These are phyloP conservation scores for Eulithis testata DNA, from an alignment of 2,888 invertebrate species.

Conservation along the genomic window DNA sequence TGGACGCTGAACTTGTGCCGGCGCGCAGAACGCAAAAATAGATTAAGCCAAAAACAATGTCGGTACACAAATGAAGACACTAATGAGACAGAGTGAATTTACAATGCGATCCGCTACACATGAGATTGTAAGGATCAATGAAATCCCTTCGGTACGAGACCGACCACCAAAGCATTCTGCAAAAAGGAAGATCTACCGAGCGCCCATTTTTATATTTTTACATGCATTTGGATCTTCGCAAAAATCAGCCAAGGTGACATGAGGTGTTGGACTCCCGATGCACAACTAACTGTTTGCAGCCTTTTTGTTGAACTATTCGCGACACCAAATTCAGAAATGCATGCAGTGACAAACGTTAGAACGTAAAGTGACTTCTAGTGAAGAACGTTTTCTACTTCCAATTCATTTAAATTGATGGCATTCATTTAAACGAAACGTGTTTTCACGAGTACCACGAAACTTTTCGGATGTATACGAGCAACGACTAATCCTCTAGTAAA, in stretches of 20 bases:
- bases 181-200: constrained; percentile 21
- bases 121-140: constrained; percentile 50
- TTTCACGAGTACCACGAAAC: constrained; percentile 54
- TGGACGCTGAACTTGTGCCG: constrained; percentile 47
- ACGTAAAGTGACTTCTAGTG: constrained; percentile 8
- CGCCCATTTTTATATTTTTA: constrained; percentile 9
- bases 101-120: constrained; percentile 61
- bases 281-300: constrained; percentile 50
- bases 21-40: constrained; percentile 63
- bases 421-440: constrained; percentile 48
- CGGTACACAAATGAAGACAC: constrained; percentile 64
- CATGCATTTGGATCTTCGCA: background rate
- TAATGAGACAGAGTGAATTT: constrained; percentile 68
- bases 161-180: constrained; percentile 32
- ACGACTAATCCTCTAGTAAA: constrained; percentile 62
- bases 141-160: constrained; percentile 38
- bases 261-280: constrained; percentile 52
- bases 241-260: constrained; percentile 33
- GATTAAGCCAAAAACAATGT: constrained; percentile 65
- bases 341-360: constrained; percentile 44
- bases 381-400: constrained; percentile 24
- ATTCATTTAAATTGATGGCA: constrained; percentile 43
- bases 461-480: constrained; percentile 51
- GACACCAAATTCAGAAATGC: constrained; percentile 60
- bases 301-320: constrained; percentile 57